Percentiles rank a stretch among this genome's conserved stretches.
These are phyloP conservation scores for Euwallacea fornicatus DNA, from an alignment of 1,140 invertebrate species.

Conservation along the genomic window DNA sequence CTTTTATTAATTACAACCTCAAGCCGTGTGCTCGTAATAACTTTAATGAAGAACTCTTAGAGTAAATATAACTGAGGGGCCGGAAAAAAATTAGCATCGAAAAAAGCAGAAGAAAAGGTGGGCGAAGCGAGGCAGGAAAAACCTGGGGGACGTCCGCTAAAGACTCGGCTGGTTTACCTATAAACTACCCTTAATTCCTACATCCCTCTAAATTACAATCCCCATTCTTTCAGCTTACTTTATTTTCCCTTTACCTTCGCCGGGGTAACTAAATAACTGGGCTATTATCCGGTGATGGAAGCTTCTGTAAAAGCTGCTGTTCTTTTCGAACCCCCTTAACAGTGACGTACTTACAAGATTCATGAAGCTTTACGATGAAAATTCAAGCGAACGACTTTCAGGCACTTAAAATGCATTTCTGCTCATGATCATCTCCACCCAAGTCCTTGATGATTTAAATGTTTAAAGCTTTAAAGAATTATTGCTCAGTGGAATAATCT, in stretches of 20 bases:
- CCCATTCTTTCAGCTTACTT: slow-evolving; percentile 55
- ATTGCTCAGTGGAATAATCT: neutral
- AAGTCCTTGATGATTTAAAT: neutral
- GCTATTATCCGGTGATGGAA: slow-evolving; percentile 53
- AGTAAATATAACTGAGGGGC: slow-evolving; percentile 37
- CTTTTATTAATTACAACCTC: slow-evolving; percentile 42
- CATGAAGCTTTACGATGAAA: too few species aligned
- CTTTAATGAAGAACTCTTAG: slow-evolving; percentile 43
- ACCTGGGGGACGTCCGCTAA: slow-evolving; percentile 48
- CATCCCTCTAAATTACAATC: slow-evolving; percentile 57
- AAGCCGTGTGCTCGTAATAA: slow-evolving; percentile 38
- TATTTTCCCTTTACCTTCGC: slow-evolving; percentile 53
- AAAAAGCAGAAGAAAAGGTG: slow-evolving; percentile 35
- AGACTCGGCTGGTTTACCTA: slow-evolving; percentile 55
- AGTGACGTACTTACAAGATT: slow-evolving; percentile 18
- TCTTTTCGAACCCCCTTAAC: slow-evolving; percentile 23
- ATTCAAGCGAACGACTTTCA: too few species aligned
- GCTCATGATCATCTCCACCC: too few species aligned
- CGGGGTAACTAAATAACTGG: slow-evolving; percentile 55
- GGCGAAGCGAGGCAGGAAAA: slow-evolving; percentile 28
- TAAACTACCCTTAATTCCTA: slow-evolving; percentile 57
- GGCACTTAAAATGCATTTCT: too few species aligned
- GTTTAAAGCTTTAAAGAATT: neutral
- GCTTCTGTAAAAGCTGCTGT: slow-evolving; percentile 41
- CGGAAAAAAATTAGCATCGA: slow-evolving; percentile 46